Evolutionary conservation across 2,888 invertebrate species (phyloP).

Genomic region (Rhodophaea formosa): DNA sequence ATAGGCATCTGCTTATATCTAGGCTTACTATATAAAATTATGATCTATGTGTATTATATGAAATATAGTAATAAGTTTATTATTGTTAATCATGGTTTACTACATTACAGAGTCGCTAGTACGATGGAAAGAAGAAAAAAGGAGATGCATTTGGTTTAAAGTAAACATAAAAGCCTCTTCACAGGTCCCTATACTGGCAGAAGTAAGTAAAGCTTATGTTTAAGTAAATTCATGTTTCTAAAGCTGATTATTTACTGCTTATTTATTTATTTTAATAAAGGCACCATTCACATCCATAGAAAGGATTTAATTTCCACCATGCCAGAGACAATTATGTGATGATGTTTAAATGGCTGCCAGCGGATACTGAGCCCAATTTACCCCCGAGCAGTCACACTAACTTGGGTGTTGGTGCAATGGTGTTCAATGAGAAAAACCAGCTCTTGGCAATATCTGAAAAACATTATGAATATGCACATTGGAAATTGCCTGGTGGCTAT

Average conservation of each 20-base stretch:
- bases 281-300: slow-evolving; percentile 72
- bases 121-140: slow-evolving; percentile 83
- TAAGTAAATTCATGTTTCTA: not conserved
- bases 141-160: slow-evolving; percentile 90
- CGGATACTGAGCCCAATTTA: slow-evolving; percentile 81
- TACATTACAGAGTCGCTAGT: slow-evolving; percentile 83
- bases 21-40: too few species aligned
- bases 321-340: slow-evolving; percentile 89
- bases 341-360: slow-evolving; percentile 91
- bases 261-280: slow-evolving; percentile 33
- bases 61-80: too few species aligned
- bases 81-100: too few species aligned
- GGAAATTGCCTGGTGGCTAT: slow-evolving; percentile 97
- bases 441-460: slow-evolving; percentile 91
- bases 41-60: too few species aligned
- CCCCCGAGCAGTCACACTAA: slow-evolving; percentile 89
- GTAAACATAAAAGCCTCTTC: slow-evolving; percentile 84
- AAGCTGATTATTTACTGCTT: slow-evolving; percentile 25
- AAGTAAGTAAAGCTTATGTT: slow-evolving; percentile 68
- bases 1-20: too few species aligned
- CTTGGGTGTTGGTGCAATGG: slow-evolving; percentile 91
- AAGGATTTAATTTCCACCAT: slow-evolving; percentile 94
- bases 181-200: slow-evolving; percentile 87
- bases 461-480: slow-evolving; percentile 83
- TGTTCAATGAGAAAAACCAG: slow-evolving; percentile 87